Evolutionary conservation across 2,888 invertebrate genomes (phyloP), one percentile per base, ranked within the genome.

Genomic region (Pristionchus arcanus): DNA sequence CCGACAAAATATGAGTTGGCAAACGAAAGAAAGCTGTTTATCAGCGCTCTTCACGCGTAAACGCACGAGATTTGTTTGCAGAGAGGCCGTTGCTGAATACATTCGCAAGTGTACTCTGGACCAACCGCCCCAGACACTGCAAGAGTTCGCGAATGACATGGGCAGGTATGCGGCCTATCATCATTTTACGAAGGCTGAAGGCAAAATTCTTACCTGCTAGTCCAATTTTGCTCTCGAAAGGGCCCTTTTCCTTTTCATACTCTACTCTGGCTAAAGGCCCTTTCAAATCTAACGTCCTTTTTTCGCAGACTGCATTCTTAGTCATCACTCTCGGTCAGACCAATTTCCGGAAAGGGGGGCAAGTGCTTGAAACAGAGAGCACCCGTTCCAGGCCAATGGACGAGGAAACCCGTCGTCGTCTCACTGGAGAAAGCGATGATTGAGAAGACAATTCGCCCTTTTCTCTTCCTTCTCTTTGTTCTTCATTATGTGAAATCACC

Each of bases 101-200:
- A 59, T 85, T 55, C 34, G 59, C 34, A 59, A 85, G 59, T 59
- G 84, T 34, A 59, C 55, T 4, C 55, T 59, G 19, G 59, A 85
- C 15, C 28, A 55, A 59, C 59, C 55, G 59, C 84, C 84, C 84
- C 19, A 28, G 59, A 85, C 84, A n/a, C 84, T 85, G 19, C 59
- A 85, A 25, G 84, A 85, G 34, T 85, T 34, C 37, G 84, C 84
- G 11, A 85, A 85, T 85, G 84, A 85, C 31, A 59, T 85, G 55
- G 84, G 84, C 59, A 31, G 84, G 59, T 55, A 31, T 31, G 34
- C 31, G 31, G 31, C 7, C 68, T 55, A 55, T 55, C 42, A 42
- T 53, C 53, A 53, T 19, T 59, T 16, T 16, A 53, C 53, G 53
- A 11, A 53, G 53, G 53, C 55, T 55, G 15, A 55, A 25, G 4